Evolutionary conservation across 2,888 invertebrate species (phyloP).

Genomic region (Hedya salicella): DNA sequence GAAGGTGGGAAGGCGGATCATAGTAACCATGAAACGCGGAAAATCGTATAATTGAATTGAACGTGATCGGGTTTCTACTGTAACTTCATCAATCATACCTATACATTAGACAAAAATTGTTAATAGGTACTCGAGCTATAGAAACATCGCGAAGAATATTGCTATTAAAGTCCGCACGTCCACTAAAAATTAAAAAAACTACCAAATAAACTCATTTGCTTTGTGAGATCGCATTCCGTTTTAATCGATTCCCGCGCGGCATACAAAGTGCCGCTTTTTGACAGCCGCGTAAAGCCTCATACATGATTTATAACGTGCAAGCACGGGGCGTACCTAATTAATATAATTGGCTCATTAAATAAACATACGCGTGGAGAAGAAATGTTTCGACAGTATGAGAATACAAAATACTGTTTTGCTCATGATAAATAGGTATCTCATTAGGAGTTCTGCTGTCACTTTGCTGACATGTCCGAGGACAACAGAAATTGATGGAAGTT

Average conservation of each 20-base stretch:
- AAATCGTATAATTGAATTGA: too few relatives aligned
- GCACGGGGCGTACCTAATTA: conserved; percentile 17
- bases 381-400: not conserved
- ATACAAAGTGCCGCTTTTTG: conserved; percentile 1
- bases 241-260: too few relatives aligned
- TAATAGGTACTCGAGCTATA: too few relatives aligned
- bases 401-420: not conserved
- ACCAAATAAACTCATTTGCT: conserved; percentile 3
- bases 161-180: too few relatives aligned
- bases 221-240: not conserved
- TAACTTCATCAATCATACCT: too few relatives aligned
- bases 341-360: conserved; percentile 28
- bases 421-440: not conserved
- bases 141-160: too few relatives aligned
- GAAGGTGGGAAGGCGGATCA: too few relatives aligned
- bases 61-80: too few relatives aligned
- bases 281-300: conserved; percentile 15
- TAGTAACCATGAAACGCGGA: too few relatives aligned
- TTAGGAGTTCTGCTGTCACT: not conserved
- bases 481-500: not conserved
- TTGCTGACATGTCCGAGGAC: not conserved
- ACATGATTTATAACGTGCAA: conserved; percentile 19
- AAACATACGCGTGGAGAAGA: conserved; percentile 1
- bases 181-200: not conserved
- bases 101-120: too few relatives aligned